phyloP scores from a whole-genome alignment of 2,797 vertebrate genomes.

The Garrulus glandarius region DNA sequence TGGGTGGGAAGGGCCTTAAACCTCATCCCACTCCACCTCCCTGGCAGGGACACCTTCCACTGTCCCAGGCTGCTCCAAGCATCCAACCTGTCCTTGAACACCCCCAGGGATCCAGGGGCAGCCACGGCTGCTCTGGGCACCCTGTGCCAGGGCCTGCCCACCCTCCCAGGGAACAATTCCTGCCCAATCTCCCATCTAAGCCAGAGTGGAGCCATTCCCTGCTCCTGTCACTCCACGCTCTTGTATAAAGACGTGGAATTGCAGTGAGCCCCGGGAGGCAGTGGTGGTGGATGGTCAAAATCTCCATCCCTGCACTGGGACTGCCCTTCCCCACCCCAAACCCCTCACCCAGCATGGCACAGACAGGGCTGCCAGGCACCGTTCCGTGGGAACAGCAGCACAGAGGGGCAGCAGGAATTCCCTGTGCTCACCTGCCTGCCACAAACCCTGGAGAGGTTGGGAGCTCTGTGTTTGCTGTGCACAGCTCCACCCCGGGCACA shows the following conservation, averaged over 20 bases:
- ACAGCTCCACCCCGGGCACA: background rate
- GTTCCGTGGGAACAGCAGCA: accelerated
- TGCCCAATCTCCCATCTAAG: background rate
- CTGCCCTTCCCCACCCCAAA: background rate
- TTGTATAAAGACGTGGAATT: background rate
- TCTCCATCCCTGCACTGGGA: background rate
- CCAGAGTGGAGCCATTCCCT: background rate
- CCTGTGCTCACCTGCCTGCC: background rate
- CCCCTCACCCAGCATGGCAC: background rate
- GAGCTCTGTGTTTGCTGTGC: background rate
- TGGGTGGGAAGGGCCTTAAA: background rate
- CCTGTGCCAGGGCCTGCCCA: background rate
- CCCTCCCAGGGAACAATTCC: too few relatives aligned
- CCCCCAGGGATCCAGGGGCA: background rate
- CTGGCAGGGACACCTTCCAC: background rate
- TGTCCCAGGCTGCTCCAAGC: background rate
- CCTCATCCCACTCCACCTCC: background rate
- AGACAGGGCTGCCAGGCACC: background rate
- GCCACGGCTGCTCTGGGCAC: background rate
- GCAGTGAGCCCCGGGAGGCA: background rate
- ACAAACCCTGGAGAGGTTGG: background rate
- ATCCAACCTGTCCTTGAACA: background rate
- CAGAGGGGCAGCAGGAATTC: background rate
- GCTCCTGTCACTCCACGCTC: background rate
- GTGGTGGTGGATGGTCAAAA: background rate